Evolutionary conservation across 2,113 vertebrate genomes (phyloP), one percentile per base, ranked within the genome.

Genomic region (Xyrauchen texanus): DNA sequence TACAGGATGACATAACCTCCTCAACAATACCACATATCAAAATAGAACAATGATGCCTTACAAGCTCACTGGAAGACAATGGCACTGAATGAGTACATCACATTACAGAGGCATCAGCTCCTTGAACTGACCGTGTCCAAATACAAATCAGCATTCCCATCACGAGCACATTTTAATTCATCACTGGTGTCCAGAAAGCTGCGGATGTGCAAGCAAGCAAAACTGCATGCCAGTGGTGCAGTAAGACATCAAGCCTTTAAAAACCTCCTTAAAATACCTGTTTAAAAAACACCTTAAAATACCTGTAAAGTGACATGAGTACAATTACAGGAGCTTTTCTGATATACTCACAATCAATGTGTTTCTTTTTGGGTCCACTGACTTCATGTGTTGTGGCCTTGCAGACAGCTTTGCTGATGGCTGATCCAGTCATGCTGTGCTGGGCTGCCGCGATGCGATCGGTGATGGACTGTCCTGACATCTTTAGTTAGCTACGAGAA

Each of bases 331-430:
- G 7, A 7, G 8, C 42, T n/a, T 34, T 12, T 69, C 5, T 66
- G 51, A n/a, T 8, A 70, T 79, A 96, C 95, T 96, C 89, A 96
- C 95, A 96, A 89, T 96, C 95, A 4, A 96, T 92, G 85, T 96
- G 95, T 73, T 96, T 96, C 91, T 95, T 96, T 89, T 96, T 96
- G 84, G 95, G 95, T 74, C 94, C 95, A 87, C 95, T 95, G 81
- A 95, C 93, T 89, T 96, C 95, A 62, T 96, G 95, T 7, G 95
- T 96, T 49, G 94, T 95, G 84, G 95, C 94, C 86, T 96, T 96
- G 90, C 95, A 96, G 79, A 95, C 94, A 0, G 95, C 94, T 83
- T 96, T 96, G 85, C 92, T 92, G 85, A 96, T 91, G 0, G 93
- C 92, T 7, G 95, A 96, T 4, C 95, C 94, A 79, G 95, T 96